Evolutionary conservation across 2,113 vertebrate species (phyloP).

Genomic region (Corynorhinus townsendii): DNA sequence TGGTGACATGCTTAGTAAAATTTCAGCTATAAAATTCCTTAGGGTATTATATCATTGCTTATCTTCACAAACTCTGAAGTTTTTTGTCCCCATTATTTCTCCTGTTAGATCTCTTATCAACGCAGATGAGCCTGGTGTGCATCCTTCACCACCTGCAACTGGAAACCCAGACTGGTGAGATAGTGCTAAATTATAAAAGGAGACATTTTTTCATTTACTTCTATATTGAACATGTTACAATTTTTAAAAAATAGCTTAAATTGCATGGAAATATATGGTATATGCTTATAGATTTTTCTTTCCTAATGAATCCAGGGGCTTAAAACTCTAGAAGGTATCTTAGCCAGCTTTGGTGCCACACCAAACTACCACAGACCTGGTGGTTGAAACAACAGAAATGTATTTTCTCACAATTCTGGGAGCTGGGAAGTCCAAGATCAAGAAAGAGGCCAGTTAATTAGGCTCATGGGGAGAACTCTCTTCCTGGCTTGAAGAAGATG

Average conservation of each 20-base stretch:
- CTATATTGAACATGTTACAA: background rate
- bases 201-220: background rate
- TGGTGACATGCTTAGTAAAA: background rate
- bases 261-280: background rate
- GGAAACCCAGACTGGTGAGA: background rate
- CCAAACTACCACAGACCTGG: background rate
- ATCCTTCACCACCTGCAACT: background rate
- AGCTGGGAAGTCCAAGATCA: background rate
- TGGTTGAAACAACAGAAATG: background rate
- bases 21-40: background rate
- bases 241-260: background rate
- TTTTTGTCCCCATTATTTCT: background rate
- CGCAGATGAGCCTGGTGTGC: background rate
- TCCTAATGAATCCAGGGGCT: background rate
- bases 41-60: background rate
- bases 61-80: background rate
- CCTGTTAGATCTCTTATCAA: background rate
- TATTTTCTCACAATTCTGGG: background rate
- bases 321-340: background rate
- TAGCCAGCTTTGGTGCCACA: background rate
- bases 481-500: background rate
- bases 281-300: background rate
- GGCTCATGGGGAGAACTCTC: background rate
- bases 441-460: background rate
- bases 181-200: background rate